Base-by-base conservation (phyloP, 2,888 invertebrate genomes). In the Salpingus planirostris region DNA sequence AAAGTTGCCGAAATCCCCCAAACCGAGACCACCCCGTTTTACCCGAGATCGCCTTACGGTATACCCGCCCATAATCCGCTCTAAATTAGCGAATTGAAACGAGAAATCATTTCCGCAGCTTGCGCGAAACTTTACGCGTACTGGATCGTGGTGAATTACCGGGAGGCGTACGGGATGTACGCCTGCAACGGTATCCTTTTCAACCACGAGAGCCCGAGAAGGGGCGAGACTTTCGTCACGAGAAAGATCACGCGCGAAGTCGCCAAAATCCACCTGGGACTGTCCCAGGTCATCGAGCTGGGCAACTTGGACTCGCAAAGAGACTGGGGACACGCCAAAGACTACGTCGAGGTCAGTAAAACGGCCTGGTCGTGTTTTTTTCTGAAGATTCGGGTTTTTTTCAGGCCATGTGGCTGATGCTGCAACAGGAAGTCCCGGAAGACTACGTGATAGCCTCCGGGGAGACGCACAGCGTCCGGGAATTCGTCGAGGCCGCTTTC, bases 391-490 rank as follows among this genome's bases (percentile, higher is more conserved):
- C n/a, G n/a, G n/a, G n/a, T n/a, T n/a, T 13, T 3, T 36, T 49
- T 26, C 58, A 90, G 84, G 98, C 96, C 1, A 99, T 99, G 98
- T 99, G 97, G 96, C 67, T 93, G 61, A 99, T 99, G 91, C 72
- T 99, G 10, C 98, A 99, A 62, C 84, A 86, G 57, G 80, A 90
- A 0, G 64, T 68, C 18, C 87, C 98, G 0, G 88, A 95, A 29
- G 98, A 99, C 68, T 97, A 84, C 69, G 97, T 99, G 3, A 91
- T 99, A 49, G 93, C 98, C 3, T 95, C 95, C 0, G 95, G 95
- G 0, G 87, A 91, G 62, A 77, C 84, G 8, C 93, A 93, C 66
- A 95, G 90, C 61, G 97, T 98, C 0, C 72, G 90, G 7, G 92
- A 97, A 66, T 99, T 99, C 69, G 92, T 98, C 0, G 92, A 92